Evolutionary conservation across 1,140 invertebrate species (phyloP), one percentile per base, ranked within the genome.

Genomic region (Cylas formicarius): DNA sequence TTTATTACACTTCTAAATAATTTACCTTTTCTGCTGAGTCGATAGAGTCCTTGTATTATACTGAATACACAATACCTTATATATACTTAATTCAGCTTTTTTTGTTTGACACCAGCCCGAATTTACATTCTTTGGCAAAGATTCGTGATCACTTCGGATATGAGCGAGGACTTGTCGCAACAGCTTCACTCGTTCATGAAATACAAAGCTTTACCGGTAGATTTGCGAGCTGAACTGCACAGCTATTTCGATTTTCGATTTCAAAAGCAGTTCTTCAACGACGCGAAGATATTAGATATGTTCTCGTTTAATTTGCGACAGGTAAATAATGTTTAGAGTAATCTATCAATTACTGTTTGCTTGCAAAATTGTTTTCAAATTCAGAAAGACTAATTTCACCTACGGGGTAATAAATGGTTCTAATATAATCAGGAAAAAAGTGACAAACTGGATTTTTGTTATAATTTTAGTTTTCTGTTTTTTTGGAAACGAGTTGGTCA

Each of bases 211-310:
- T 27, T 60, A 1, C 53, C 58, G 10, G 7, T 20, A 2, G 32
- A 43, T 19, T 47, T 58, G 26, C 40, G 41, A 7, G 13, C 50
- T 4, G 24, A 42, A 13, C 48, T 58, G 7, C 38, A 50, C 14
- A 28, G 36, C 11, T 58, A 56, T 21, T 57, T 53, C 35, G 50
- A 60, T 21, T 60, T 58, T 22, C 48, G 40, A 17, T 60, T 56
- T 28, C 58, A 60, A 34, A 54, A 54, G 35, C 43, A 48, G 4
- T 56, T 57, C 36, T 58, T 49, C 31, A 37, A 50, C 10, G 58
- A 60, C 28, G 10, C 24, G 2, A 43, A 49, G 16, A 50, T 56
- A 18, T 18, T 53, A 4, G 9, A 19, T 9, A 53, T 50, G 11
- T 10, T 56, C 13, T 47, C 54, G 1, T 34, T 44, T 5, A 40